phyloP scores from a whole-genome alignment of 2,888 invertebrate genomes.

The Cheilosia impressa region DNA sequence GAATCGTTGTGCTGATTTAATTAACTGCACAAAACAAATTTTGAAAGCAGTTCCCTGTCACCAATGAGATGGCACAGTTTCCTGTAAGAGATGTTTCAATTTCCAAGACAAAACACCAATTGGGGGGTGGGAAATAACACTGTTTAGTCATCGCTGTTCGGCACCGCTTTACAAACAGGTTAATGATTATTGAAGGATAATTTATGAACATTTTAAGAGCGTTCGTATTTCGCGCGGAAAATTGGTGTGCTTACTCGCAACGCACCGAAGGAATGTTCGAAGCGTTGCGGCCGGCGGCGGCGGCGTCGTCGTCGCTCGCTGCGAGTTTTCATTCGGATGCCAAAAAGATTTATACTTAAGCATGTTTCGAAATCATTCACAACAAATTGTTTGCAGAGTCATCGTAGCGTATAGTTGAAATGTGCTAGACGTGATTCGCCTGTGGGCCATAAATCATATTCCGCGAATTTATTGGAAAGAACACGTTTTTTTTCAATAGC shows the following conservation, averaged over 20 bases:
- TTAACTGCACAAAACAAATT: slow-evolving; percentile 25
- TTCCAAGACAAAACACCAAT: not conserved
- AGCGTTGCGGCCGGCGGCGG: not conserved
- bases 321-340: not conserved
- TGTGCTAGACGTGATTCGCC: slow-evolving; percentile 53
- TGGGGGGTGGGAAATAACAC: not conserved
- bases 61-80: slow-evolving; percentile 9
- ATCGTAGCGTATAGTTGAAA: slow-evolving; percentile 36
- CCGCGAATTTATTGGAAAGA: slow-evolving; percentile 33
- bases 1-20: slow-evolving; percentile 18
- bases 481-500: slow-evolving; percentile 31
- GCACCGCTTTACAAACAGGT: slow-evolving; percentile 56
- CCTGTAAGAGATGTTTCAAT: slow-evolving; percentile 20
- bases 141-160: not conserved
- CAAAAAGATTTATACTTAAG: slow-evolving; percentile 35
- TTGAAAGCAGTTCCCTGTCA: slow-evolving; percentile 37
- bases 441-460: slow-evolving; percentile 62
- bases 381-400: slow-evolving; percentile 58
- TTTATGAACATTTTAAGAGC: slow-evolving; percentile 54
- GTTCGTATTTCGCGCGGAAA: slow-evolving; percentile 51
- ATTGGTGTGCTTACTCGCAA: slow-evolving; percentile 42
- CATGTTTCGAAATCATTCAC: slow-evolving; percentile 61
- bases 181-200: slow-evolving; percentile 67
- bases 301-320: not conserved
- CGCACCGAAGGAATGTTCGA: slow-evolving; percentile 4